Percentiles rank a stretch among this genome's conserved stretches.
Conservation (phyloP, 2,113 vertebrate genomes). For the Picathartes gymnocephalus region DNA sequence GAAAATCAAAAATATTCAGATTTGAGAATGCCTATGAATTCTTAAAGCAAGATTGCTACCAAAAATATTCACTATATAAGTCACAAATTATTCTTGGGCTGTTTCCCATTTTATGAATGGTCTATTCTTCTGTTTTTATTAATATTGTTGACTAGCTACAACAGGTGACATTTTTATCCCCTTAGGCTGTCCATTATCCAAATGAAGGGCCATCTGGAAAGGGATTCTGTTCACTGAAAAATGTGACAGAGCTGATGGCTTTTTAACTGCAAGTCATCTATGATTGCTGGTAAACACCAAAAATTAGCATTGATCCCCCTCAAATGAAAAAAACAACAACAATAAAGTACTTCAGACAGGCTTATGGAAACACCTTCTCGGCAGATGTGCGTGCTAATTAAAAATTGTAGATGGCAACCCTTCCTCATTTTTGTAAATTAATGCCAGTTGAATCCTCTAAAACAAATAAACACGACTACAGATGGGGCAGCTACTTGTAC, state of each 20-base stretch:
- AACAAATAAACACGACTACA: slow-evolving; percentile 56
- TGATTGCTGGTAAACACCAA: slow-evolving; percentile 76
- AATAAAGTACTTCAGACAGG: slow-evolving; percentile 69
- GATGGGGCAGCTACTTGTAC: slow-evolving; percentile 25
- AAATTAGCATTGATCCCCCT: slow-evolving; percentile 76
- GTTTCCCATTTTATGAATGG: slow-evolving; percentile 50
- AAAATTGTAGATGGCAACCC: slow-evolving; percentile 56
- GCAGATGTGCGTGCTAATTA: slow-evolving; percentile 66
- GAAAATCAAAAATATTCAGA: not conserved
- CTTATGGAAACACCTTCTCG: slow-evolving; percentile 62
- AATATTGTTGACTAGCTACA: slow-evolving; percentile 73
- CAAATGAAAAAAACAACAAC: slow-evolving; percentile 72
- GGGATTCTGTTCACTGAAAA: slow-evolving; percentile 79
- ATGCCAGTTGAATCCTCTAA: slow-evolving; percentile 58
- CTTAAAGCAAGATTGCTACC: slow-evolving; percentile 6
- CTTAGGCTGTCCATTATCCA: slow-evolving; percentile 80
- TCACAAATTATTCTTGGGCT: slow-evolving; percentile 34
- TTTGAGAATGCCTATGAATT: not conserved
- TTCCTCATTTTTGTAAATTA: slow-evolving; percentile 66
- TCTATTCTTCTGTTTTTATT: slow-evolving; percentile 70
- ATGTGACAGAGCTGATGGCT: slow-evolving; percentile 78
- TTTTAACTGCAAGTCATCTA: slow-evolving; percentile 83
- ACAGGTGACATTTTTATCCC: slow-evolving; percentile 82
- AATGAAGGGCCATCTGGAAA: slow-evolving; percentile 82
- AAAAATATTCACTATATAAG: slow-evolving; percentile 33